These are phyloP conservation scores for Antechinus flavipes DNA, from an alignment of 2,113 vertebrate genomes.

Conservation along the genomic window DNA sequence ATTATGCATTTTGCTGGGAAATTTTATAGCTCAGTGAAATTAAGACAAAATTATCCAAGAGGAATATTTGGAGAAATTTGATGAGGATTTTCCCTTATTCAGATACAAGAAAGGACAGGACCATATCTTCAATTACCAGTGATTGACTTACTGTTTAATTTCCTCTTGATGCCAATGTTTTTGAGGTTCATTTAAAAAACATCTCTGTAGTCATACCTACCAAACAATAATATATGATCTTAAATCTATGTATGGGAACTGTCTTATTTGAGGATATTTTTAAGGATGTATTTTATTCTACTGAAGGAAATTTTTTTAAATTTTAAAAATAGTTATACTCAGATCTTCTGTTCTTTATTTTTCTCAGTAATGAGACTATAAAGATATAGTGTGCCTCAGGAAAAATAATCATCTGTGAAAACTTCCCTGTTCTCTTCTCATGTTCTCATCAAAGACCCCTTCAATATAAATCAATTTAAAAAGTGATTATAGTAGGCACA, in stretches of 20 bases:
- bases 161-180: background rate
- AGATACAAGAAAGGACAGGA: background rate
- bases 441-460: background rate
- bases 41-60: background rate
- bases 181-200: background rate
- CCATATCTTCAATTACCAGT: background rate
- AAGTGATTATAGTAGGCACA: background rate
- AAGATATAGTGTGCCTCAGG: background rate
- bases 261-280: background rate
- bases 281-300: background rate
- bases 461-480: background rate
- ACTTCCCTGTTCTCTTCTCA: background rate
- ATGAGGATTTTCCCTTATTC: background rate
- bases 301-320: background rate
- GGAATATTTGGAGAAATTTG: background rate
- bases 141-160: background rate
- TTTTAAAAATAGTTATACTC: background rate
- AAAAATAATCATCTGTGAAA: background rate
- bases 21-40: background rate
- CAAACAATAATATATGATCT: background rate
- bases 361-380: background rate
- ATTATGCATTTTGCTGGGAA: background rate
- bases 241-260: background rate
- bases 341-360: background rate
- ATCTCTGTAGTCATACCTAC: background rate